Evolutionary conservation across 23 tunicate species (phyloP).

Genomic region (Clavelina lepadiformis): DNA sequence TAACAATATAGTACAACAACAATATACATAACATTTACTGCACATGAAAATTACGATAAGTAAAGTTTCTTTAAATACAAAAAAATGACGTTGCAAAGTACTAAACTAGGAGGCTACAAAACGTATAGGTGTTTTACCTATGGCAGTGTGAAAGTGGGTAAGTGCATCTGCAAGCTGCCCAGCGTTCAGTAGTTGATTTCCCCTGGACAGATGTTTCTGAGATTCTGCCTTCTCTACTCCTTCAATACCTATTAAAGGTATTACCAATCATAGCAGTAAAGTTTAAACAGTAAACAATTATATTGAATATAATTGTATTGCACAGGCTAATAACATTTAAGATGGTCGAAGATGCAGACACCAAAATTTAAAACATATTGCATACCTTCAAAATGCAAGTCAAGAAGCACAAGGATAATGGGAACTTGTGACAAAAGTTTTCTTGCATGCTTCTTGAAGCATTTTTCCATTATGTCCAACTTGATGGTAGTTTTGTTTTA

Average conservation of each 20-base stretch:
- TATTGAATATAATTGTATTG: too few relatives aligned
- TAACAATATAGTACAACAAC: too few relatives aligned
- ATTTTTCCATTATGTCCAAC: not conserved
- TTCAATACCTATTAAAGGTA: constrained; percentile 64
- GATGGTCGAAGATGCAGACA: too few relatives aligned
- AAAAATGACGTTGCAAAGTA: too few relatives aligned
- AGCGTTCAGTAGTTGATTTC: constrained; percentile 87
- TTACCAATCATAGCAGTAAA: too few relatives aligned
- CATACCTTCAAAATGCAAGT: constrained; percentile 81
- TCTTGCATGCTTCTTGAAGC: constrained; percentile 6
- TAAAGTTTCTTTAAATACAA: too few relatives aligned
- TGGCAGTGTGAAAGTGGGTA: constrained; percentile 82
- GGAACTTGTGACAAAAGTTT: constrained; percentile 61
- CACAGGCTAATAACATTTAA: too few relatives aligned
- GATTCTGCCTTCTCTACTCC: constrained; percentile 79
- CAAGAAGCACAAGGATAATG: constrained; percentile 63
- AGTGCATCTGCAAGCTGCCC: constrained; percentile 93
- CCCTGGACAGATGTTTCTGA: constrained; percentile 61
- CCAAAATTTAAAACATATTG: too few relatives aligned
- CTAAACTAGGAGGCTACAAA: too few relatives aligned
- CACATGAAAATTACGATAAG: too few relatives aligned
- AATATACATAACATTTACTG: too few relatives aligned
- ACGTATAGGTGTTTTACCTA: constrained; percentile 37
- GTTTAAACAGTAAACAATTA: too few relatives aligned
- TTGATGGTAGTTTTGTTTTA: not conserved